Conservation (phyloP, 2,113 vertebrate species). For the Pelvicachromis taeniatus region DNA sequence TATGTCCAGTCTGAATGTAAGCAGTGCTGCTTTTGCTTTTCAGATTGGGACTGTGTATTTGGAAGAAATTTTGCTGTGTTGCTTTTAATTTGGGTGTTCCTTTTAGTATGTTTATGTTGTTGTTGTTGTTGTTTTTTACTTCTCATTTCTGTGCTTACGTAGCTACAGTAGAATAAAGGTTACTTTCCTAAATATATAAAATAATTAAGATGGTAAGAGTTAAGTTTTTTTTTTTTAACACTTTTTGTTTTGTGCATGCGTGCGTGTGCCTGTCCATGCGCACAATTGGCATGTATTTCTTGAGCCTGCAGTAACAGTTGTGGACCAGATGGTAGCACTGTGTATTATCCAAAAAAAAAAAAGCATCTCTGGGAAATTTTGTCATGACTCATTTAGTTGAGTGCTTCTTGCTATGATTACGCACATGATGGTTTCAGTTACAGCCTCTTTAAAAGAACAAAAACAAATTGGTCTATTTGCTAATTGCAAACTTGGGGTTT, state of each 20-base stretch:
- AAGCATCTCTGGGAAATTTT: neutral
- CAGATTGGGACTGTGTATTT: constrained; percentile 16
- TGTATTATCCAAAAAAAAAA: constrained; percentile 3
- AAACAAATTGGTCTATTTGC: neutral
- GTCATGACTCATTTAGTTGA: neutral
- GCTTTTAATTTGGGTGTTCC: neutral
- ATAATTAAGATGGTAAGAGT: neutral
- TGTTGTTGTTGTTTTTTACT: neutral
- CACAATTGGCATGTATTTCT: neutral
- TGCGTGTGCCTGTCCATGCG: neutral
- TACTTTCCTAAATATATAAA: neutral
- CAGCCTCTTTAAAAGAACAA: neutral
- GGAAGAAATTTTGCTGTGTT: neutral
- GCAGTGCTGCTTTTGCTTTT: constrained; percentile 56
- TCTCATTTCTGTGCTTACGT: neutral
- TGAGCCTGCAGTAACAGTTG: constrained; percentile 29
- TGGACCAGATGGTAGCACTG: constrained; percentile 49
- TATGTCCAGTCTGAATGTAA: constrained; percentile 97
- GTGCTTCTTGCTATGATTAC: neutral
- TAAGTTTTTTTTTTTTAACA: too few relatives aligned
- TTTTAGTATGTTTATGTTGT: neutral
- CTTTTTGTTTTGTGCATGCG: neutral
- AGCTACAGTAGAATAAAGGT: neutral
- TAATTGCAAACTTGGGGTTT: neutral
- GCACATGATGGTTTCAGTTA: neutral